Conservation (phyloP, 2,797 vertebrate species). For the Tadarida brasiliensis region DNA sequence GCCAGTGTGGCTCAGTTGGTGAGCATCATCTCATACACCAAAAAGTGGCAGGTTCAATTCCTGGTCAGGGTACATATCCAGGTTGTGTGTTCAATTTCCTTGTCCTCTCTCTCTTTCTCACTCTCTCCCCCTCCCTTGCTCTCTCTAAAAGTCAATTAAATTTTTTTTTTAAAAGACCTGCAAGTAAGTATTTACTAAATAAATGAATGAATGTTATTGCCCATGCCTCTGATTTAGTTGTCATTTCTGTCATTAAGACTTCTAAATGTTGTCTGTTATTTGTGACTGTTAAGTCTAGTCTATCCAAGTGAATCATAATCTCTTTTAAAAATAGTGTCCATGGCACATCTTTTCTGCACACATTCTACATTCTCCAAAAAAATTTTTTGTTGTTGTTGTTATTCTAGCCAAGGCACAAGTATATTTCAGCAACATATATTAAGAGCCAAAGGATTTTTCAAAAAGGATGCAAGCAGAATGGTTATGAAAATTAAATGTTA, state of each 20-base stretch:
- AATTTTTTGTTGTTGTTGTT: not conserved
- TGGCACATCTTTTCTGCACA: not conserved
- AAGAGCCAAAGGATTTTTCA: not conserved
- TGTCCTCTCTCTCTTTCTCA: not conserved
- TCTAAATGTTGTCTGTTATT: not conserved
- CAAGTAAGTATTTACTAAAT: not conserved
- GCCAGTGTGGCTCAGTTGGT: not conserved
- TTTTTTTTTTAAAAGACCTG: not conserved
- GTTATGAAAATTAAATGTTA: not conserved
- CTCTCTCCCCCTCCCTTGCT: not conserved
- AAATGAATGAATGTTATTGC: not conserved
- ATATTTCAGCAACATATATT: not conserved
- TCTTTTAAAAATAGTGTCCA: not conserved
- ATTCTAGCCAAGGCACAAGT: not conserved
- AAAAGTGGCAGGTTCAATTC: not conserved
- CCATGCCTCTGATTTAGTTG: not conserved
- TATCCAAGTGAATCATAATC: not conserved
- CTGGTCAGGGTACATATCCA: not conserved
- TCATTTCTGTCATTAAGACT: not conserved
- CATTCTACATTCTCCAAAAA: not conserved
- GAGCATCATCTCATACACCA: not conserved
- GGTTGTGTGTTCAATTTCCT: not conserved
- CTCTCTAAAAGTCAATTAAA: not conserved
- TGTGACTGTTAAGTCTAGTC: not conserved
- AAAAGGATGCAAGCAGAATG: not conserved